A percentile compares a stretch with the other conserved stretches of the same genome.
Evolutionary conservation across 23 tunicate genomes (phyloP).

Genomic region (Botrylloides violaceus): DNA sequence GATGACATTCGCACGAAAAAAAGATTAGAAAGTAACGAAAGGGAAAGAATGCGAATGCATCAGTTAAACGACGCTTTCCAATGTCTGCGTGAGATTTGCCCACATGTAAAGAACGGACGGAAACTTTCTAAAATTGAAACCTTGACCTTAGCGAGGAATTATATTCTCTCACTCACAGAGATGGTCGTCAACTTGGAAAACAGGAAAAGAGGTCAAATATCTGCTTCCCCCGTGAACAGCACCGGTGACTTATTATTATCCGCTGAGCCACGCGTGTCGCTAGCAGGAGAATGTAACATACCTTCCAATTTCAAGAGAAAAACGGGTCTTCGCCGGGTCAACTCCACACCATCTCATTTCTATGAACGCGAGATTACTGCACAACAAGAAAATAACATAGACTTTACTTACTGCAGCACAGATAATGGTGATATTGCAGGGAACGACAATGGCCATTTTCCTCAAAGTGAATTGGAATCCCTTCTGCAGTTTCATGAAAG

Average conservation of each 20-base stretch:
- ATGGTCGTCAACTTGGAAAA: constrained; percentile 43
- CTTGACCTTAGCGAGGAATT: constrained; percentile 63
- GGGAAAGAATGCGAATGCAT: constrained; percentile 76
- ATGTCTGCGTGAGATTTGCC: constrained; percentile 79
- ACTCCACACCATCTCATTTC: constrained; percentile 13
- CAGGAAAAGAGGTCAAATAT: not conserved
- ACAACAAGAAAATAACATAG: not conserved
- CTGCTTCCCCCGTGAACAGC: not conserved
- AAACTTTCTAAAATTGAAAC: constrained; percentile 85
- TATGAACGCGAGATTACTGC: not conserved
- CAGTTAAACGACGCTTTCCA: constrained; percentile 92
- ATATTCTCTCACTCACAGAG: constrained; percentile 64
- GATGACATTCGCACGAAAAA: constrained; percentile 36
- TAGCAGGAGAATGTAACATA: not conserved
- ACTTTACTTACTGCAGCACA: not conserved
- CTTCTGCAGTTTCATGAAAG: constrained; percentile 56
- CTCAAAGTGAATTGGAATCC: constrained; percentile 24
- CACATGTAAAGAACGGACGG: constrained; percentile 73
- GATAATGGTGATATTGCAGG: not conserved
- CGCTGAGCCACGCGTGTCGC: not conserved
- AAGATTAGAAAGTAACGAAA: constrained; percentile 75
- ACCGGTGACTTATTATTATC: not conserved
- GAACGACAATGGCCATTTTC: not conserved
- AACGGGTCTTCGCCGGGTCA: constrained; percentile 4
- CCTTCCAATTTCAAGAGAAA: not conserved